Base-by-base conservation (phyloP, 2,888 invertebrate species). In the Leptopilina syphax region DNA sequence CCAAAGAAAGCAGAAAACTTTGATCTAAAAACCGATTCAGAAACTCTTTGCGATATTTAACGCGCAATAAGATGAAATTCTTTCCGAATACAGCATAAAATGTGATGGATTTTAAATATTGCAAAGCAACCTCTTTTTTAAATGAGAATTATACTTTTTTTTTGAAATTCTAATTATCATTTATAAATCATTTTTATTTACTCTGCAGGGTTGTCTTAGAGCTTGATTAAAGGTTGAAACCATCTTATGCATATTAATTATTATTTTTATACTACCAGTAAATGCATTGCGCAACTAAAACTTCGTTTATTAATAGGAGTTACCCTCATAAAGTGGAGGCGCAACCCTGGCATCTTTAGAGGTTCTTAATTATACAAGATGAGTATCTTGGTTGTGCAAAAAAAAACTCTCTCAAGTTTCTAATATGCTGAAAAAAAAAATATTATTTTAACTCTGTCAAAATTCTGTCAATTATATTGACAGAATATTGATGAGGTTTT, bases 241-340 rank as follows among this genome's bases (percentile, higher is more conserved):
- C 79, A 80, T 80, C 85, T 84, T 85, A 85, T 85, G 85, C 86
- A 86, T 88, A 88, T 88, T 86, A 87, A 87, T 88, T 85, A 88
- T 86, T 84, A 86, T 87, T 88, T 88, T 88, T 86, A 88, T 84
- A 84, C 83, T 68, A 79, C 65, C 77, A 77, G 79, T 83, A 84
- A 84, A 84, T 80, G 84, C 83, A 84, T 83, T 83, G 81, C 79
- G 77, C 79, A 50, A 77, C 81, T 81, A 82, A 85, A 89, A 89
- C 86, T 88, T 89, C 83, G 86, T 87, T 88, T 89, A 89, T 89
- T 89, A 89, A 89, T 89, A 88, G 87, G 85, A 87, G 89, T 88
- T 87, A 88, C 86, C 83, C 84, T 85, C 86, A 84, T 88, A 87
- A 89, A 89, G 84, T 82, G 82, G 80, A 50, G 80, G 27, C 77